Evolutionary conservation across 2,888 invertebrate species (phyloP), one percentile per base, ranked within the genome.

Genomic region (Drosophila mimica): DNA sequence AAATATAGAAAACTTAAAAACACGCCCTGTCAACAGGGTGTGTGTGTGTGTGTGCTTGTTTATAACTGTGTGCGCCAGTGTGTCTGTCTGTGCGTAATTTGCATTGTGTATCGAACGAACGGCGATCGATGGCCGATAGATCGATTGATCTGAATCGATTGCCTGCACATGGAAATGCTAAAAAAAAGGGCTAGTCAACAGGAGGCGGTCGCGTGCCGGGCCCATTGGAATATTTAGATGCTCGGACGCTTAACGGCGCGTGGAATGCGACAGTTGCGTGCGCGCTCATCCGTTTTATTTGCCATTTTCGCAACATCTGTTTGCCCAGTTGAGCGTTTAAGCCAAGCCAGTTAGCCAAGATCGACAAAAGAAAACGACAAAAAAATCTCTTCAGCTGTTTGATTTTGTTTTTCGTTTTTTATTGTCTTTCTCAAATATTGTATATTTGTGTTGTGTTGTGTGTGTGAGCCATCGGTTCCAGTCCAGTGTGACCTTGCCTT

Each of bases 261-360:
- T 79, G 76, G 76, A 64, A 62, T 64, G 76, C 70, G 52, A 59
- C 61, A 63, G 58, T 74, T 73, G 51, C n/a, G 58, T 72, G 76
- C 68, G 57, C 72, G 67, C 58, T 85, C 71, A 81, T 68, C 66
- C 69, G 70, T 70, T 78, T 85, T 76, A 78, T 76, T 80, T 62
- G 79, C 53, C 59, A 80, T 85, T 83, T 82, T 76, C 38, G 78
- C 78, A 88, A 83, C 86, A 87, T 88, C 88, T 87, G 86, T 81
- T 85, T 65, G 68, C 52, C 61, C 64, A 72, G 58, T 73, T 49
- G 13, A 72, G 43, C 74, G 58, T 48, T 66, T n/a, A 28, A 30
- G 20, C 56, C 46, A 31, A 30, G 20, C 49, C 31, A 46, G 36
- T 11, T 40, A 17, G n/a, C 43, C 30, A 38, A 30, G 25, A 52